phyloP scores from a whole-genome alignment of 2,797 vertebrate genomes.

The Spondyliosoma cantharus region DNA sequence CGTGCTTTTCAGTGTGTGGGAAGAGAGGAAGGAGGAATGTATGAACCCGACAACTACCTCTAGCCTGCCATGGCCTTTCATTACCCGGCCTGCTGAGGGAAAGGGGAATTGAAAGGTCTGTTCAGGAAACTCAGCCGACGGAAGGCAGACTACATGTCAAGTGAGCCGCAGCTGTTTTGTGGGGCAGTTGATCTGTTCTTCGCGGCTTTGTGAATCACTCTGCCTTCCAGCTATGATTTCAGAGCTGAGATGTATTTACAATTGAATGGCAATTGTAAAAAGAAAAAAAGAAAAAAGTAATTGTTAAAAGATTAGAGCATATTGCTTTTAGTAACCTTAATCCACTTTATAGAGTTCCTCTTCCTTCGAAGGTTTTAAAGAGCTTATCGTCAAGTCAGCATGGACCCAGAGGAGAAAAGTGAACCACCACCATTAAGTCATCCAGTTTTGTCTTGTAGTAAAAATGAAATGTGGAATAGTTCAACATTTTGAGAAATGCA shows the following conservation, averaged over 20 bases:
- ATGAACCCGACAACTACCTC: constrained; percentile 56
- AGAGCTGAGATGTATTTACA: constrained; percentile 39
- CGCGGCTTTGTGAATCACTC: constrained; percentile 55
- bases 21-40: constrained; percentile 62
- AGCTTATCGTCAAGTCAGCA: constrained; percentile 30
- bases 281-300: background rate
- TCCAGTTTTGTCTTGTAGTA: constrained; percentile 9
- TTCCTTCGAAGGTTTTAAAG: constrained; percentile 41
- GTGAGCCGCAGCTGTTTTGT: constrained; percentile 69
- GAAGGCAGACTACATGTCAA: constrained; percentile 69
- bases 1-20: constrained; percentile 57
- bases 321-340: constrained; percentile 37
- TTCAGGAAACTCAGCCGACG: constrained; percentile 70
- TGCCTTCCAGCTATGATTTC: constrained; percentile 54
- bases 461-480: background rate
- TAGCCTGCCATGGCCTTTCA: constrained; percentile 61
- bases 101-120: constrained; percentile 75
- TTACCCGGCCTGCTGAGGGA: constrained; percentile 65
- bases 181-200: constrained; percentile 60
- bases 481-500: background rate
- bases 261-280: constrained; percentile 39
- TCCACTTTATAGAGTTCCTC: constrained; percentile 36
- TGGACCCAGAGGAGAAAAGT: constrained; percentile 13
- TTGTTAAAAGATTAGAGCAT: constrained; percentile 44
- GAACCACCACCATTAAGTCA: background rate